Conservation (phyloP, 2,797 vertebrate genomes). For the Schizopygopsis malacanthus region DNA sequence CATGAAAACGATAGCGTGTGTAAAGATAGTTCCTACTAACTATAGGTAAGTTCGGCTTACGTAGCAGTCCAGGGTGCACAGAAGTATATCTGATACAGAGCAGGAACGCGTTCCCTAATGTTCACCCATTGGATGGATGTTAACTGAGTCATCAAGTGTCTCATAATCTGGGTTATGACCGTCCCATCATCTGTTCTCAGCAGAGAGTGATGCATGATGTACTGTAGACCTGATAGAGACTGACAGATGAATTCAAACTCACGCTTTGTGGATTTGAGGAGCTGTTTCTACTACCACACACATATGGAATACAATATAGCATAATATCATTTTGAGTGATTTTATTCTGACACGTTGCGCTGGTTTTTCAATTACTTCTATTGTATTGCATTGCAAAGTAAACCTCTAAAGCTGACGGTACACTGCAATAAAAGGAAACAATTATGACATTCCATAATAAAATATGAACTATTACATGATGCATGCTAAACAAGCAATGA, state of each 20-base stretch:
- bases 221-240: background rate
- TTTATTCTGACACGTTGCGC: background rate
- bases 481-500: background rate
- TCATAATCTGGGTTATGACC: constrained; percentile 5
- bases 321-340: background rate
- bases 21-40: constrained; percentile 16
- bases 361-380: background rate
- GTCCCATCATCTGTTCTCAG: background rate
- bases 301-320: background rate
- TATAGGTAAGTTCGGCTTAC: constrained; percentile 3
- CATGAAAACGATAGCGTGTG: background rate
- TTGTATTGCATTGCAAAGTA: background rate
- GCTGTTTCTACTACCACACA: background rate
- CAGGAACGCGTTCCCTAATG: background rate
- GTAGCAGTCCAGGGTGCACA: constrained; percentile 5
- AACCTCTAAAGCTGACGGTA: background rate
- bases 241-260: background rate
- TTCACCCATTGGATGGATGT: background rate
- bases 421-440: background rate
- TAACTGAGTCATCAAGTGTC: constrained; percentile 19
- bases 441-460: background rate
- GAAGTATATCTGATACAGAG: background rate
- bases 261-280: background rate
- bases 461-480: background rate
- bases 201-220: constrained; percentile 13